Conservation (phyloP, 2,888 invertebrate species). For the Chrysotoxum bicinctum region DNA sequence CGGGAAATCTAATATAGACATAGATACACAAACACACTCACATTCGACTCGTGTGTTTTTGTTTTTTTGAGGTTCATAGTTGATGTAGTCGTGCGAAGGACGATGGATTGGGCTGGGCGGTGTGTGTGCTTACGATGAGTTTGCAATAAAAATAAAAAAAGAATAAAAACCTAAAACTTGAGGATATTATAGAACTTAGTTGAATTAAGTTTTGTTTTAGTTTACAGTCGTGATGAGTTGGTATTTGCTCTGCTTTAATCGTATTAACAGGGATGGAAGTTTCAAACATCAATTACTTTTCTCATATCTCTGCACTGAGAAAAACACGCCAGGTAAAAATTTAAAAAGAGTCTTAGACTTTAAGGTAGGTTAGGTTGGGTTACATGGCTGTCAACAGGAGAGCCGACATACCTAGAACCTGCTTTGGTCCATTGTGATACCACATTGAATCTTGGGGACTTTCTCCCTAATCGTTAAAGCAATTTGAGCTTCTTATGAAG, state of each 20-base stretch:
- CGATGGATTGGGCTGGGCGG: neutral
- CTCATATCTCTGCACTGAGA: neutral
- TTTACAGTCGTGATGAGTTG: conserved; percentile 43
- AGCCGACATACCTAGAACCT: no score
- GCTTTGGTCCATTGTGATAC: no score
- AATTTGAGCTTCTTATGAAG: no score
- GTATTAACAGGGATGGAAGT: conserved; percentile 49
- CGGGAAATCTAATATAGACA: neutral
- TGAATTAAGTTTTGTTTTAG: conserved; percentile 66
- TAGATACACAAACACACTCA: conserved; percentile 11
- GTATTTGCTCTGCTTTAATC: conserved; percentile 47
- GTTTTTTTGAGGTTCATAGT: conserved; percentile 17
- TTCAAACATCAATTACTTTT: conserved; percentile 6
- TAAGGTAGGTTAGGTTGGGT: no score
- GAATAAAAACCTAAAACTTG: conserved; percentile 35
- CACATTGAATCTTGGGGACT: no score
- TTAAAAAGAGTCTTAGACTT: no score
- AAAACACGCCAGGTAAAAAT: no score
- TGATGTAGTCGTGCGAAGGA: neutral
- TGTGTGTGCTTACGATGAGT: neutral
- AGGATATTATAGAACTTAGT: conserved; percentile 59
- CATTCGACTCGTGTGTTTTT: neutral
- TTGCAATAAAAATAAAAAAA: conserved; percentile 54
- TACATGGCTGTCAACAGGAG: no score
- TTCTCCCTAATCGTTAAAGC: no score